These are phyloP conservation scores for Phasianus colchicus DNA, from an alignment of 2,113 vertebrate species.

Conservation along the genomic window DNA sequence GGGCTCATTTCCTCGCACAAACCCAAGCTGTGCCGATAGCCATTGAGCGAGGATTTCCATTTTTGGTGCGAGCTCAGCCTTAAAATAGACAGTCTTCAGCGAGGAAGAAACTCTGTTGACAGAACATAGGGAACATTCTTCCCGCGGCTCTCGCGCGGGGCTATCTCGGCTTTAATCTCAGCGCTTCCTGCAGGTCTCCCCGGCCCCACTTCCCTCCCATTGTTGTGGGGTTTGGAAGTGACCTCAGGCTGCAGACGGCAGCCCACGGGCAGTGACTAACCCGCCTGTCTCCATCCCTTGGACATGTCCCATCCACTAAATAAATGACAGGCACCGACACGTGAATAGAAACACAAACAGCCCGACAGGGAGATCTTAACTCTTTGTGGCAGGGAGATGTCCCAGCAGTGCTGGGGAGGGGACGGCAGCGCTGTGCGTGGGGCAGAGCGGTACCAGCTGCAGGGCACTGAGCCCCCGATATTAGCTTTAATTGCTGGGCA, in stretches of 20 bases:
- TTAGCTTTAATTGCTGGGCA: constrained; percentile 44
- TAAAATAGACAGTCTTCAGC: constrained; percentile 72
- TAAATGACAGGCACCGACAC: constrained; percentile 68
- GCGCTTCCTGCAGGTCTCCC: constrained; percentile 73
- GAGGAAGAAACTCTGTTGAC: constrained; percentile 71
- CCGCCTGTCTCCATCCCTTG: constrained; percentile 75
- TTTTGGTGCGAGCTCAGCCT: constrained; percentile 61
- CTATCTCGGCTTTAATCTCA: constrained; percentile 76
- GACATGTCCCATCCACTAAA: constrained; percentile 70
- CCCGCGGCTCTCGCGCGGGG: constrained; percentile 60
- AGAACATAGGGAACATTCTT: constrained; percentile 68
- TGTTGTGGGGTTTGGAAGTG: constrained; percentile 74
- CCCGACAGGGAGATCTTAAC: constrained; percentile 56
- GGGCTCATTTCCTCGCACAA: constrained; percentile 37
- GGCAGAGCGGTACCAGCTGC: neutral
- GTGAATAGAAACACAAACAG: constrained; percentile 70
- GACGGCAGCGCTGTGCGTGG: neutral
- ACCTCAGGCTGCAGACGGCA: constrained; percentile 74
- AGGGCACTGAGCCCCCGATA: neutral
- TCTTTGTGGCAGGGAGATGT: constrained; percentile 17
- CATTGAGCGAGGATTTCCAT: constrained; percentile 63
- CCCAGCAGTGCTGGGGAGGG: neutral
- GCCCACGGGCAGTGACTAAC: constrained; percentile 74
- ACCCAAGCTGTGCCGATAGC: constrained; percentile 41
- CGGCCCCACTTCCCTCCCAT: constrained; percentile 64